Conservation (phyloP, 2,888 invertebrate genomes). For the Parnassius glacialis region DNA sequence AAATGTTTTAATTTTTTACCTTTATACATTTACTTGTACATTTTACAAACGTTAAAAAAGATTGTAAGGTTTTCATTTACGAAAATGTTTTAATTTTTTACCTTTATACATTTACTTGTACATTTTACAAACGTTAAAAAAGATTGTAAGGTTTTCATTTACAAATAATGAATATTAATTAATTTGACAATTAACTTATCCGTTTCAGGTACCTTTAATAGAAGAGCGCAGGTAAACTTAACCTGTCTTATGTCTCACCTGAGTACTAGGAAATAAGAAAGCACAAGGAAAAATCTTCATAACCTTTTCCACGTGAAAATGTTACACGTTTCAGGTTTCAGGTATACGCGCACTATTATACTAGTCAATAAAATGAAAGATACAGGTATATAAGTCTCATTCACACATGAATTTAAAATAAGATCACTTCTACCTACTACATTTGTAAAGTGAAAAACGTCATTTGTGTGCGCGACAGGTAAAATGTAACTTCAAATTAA, state of each 20-base stretch:
- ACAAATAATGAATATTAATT: too few relatives aligned
- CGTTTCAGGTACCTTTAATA: neutral
- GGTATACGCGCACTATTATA: constrained; percentile 42
- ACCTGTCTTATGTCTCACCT: constrained; percentile 74
- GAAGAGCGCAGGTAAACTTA: constrained; percentile 56
- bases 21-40: too few relatives aligned
- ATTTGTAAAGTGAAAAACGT: constrained; percentile 4
- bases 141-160: too few relatives aligned
- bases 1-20: too few relatives aligned
- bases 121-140: too few relatives aligned
- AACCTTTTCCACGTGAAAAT: constrained; percentile 50
- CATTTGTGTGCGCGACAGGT: constrained; percentile 42
- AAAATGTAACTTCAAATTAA: constrained; percentile 38
- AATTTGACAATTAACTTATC: too few relatives aligned
- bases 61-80: too few relatives aligned
- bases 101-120: too few relatives aligned
- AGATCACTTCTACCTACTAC: neutral
- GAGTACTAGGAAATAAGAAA: constrained; percentile 62
- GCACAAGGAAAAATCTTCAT: constrained; percentile 34
- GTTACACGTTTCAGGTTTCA: constrained; percentile 53
- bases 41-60: too few relatives aligned
- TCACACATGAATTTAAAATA: constrained; percentile 9
- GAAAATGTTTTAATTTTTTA: too few relatives aligned
- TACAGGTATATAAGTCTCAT: constrained; percentile 20
- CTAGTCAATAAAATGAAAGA: constrained; percentile 11